These are phyloP conservation scores for Oikopleura albicans DNA, from an alignment of 23 tunicate species.

Conservation along the genomic window DNA sequence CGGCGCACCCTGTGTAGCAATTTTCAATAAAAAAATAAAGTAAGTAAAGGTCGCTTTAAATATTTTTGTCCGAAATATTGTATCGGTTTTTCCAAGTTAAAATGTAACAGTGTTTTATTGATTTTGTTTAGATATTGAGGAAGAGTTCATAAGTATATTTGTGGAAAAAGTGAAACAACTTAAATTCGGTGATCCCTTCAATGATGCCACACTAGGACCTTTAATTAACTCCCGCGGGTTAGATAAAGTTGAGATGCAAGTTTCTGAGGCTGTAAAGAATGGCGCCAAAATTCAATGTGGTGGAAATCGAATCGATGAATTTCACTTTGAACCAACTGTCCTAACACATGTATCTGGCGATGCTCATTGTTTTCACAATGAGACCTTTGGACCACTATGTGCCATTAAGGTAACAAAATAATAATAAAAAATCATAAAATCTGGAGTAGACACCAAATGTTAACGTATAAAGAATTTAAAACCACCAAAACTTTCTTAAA, in stretches of 20 bases:
- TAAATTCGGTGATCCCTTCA: slow-evolving; percentile 40
- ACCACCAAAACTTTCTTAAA: no score
- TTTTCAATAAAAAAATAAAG: no score
- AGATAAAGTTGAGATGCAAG: slow-evolving; percentile 9
- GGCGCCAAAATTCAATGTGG: slow-evolving; percentile 23
- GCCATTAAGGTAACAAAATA: slow-evolving; percentile 16
- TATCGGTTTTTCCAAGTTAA: no score
- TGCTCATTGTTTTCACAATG: slow-evolving; percentile 15
- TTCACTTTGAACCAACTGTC: slow-evolving; percentile 25
- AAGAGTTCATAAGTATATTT: neutral
- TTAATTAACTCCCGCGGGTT: slow-evolving; percentile 17
- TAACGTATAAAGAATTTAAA: no score
- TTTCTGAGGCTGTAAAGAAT: slow-evolving; percentile 15
- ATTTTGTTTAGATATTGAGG: neutral
- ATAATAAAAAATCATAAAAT: no score
- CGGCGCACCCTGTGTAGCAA: no score
- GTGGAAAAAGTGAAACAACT: slow-evolving; percentile 22
- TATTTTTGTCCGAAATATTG: no score
- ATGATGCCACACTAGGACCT: slow-evolving; percentile 27
- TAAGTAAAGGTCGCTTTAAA: no score
- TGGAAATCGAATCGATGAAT: slow-evolving; percentile 17
- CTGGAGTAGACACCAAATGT: no score
- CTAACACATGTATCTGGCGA: slow-evolving; percentile 10
- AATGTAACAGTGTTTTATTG: neutral
- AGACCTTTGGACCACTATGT: slow-evolving; percentile 26